phyloP scores from a whole-genome alignment of 2,797 vertebrate species.

The Basileuterus tristriatus region DNA sequence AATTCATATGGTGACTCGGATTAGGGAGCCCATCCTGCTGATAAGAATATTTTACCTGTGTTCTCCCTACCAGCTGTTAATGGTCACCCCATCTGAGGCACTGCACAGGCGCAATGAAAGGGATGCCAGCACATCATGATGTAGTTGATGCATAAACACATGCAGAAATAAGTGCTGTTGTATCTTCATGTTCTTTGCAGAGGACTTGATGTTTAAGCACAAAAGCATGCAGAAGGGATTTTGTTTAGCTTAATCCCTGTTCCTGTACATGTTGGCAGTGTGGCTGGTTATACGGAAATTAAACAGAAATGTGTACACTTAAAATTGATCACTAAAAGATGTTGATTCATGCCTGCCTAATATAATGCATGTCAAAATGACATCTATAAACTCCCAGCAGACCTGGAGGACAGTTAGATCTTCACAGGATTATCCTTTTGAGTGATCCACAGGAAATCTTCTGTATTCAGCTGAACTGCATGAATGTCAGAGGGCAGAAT shows the following conservation, averaged over 20 bases:
- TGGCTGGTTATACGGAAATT: not conserved
- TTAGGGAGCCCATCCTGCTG: not conserved
- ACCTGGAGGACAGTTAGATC: not conserved
- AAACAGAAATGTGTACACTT: not conserved
- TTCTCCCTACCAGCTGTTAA: not conserved
- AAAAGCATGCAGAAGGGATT: not conserved
- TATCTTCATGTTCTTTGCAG: not conserved
- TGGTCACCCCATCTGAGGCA: not conserved
- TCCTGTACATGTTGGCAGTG: rapidly evolving
- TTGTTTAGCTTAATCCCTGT: not conserved
- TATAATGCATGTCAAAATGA: not conserved
- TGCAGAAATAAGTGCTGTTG: not conserved
- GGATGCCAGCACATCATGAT: not conserved
- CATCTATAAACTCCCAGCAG: not conserved
- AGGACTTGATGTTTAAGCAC: not conserved
- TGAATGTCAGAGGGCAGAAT: not conserved
- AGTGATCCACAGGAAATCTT: not conserved
- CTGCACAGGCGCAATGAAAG: not conserved
- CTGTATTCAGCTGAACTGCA: not conserved
- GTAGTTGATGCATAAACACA: not conserved
- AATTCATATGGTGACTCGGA: not conserved
- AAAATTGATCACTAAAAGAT: not conserved
- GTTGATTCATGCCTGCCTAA: not conserved
- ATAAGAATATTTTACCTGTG: not conserved
- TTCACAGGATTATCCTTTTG: not conserved